Conservation (phyloP, 2,888 invertebrate genomes). For the Diaphora mendica region DNA sequence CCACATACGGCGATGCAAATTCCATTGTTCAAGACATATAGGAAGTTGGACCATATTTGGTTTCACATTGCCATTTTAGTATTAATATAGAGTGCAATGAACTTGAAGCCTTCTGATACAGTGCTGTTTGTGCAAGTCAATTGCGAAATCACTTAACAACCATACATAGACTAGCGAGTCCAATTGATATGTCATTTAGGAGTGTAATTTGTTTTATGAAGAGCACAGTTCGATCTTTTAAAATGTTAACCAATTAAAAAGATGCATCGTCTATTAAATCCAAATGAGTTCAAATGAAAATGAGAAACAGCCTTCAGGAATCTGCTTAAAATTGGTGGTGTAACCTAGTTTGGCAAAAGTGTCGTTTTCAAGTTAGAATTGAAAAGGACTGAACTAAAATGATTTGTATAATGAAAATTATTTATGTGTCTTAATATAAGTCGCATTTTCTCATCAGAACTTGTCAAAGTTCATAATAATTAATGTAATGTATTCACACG, state of each 20-base stretch:
- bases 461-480: too few species aligned
- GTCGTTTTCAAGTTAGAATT: too few species aligned
- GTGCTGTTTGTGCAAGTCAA: neutral
- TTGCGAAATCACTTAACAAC: neutral
- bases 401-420: too few species aligned
- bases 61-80: slow-evolving; percentile 48
- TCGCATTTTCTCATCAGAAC: too few species aligned
- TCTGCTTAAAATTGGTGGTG: too few species aligned
- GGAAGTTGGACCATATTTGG: slow-evolving; percentile 71
- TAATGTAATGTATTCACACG: too few species aligned
- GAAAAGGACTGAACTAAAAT: too few species aligned
- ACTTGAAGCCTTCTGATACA: slow-evolving; percentile 31
- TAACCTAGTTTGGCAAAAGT: too few species aligned
- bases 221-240: neutral
- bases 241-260: too few species aligned
- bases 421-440: too few species aligned
- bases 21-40: slow-evolving; percentile 65
- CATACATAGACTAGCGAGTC: neutral
- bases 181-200: neutral
- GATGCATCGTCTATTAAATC: neutral
- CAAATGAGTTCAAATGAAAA: too few species aligned
- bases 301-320: too few species aligned
- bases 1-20: slow-evolving; percentile 63
- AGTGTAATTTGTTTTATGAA: neutral
- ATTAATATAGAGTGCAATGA: slow-evolving; percentile 43